A percentile compares a stretch with the other conserved stretches of the same genome.
phyloP scores from a whole-genome alignment of 2,888 invertebrate genomes.

The Muschampia plurimacula region DNA sequence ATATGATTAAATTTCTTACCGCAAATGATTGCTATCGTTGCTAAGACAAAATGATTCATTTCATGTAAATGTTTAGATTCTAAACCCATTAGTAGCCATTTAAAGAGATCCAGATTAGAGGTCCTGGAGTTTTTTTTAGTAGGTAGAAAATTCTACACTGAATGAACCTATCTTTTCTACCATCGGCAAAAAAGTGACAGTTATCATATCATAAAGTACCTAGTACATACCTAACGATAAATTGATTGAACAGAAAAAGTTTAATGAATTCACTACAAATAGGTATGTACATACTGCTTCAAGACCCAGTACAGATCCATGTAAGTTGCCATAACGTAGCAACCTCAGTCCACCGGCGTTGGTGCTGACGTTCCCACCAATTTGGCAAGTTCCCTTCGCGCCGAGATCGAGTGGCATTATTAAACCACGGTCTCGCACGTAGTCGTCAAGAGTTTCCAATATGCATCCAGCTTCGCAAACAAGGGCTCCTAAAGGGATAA shows the following conservation, averaged over 20 bases:
- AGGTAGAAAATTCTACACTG: too few relatives aligned
- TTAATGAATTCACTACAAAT: conserved; percentile 34
- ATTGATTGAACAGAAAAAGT: background rate
- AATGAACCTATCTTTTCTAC: too few relatives aligned
- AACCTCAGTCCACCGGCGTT: conserved; percentile 98
- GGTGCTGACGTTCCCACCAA: conserved; percentile 98
- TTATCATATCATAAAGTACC: too few relatives aligned
- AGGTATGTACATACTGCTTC: conserved; percentile 89
- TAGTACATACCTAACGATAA: background rate
- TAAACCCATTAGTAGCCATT: too few relatives aligned
- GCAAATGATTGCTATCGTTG: too few relatives aligned
- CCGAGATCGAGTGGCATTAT: conserved; percentile 99
- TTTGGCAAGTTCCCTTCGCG: conserved; percentile 97
- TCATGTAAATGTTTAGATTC: too few relatives aligned
- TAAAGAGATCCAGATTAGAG: too few relatives aligned
- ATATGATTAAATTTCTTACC: too few relatives aligned
- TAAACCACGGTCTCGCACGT: conserved; percentile 89
- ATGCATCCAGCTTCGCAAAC: conserved; percentile 98
- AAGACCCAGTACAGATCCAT: conserved; percentile 95
- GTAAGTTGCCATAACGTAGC: conserved; percentile 97
- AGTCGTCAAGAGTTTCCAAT: conserved; percentile 92
- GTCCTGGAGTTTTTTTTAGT: too few relatives aligned
- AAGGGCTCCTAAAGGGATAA: conserved; percentile 86
- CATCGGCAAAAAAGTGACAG: too few relatives aligned
- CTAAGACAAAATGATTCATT: too few relatives aligned